Conservation (phyloP, 2,888 invertebrate genomes). For the Leptarthrus brevirostris region DNA sequence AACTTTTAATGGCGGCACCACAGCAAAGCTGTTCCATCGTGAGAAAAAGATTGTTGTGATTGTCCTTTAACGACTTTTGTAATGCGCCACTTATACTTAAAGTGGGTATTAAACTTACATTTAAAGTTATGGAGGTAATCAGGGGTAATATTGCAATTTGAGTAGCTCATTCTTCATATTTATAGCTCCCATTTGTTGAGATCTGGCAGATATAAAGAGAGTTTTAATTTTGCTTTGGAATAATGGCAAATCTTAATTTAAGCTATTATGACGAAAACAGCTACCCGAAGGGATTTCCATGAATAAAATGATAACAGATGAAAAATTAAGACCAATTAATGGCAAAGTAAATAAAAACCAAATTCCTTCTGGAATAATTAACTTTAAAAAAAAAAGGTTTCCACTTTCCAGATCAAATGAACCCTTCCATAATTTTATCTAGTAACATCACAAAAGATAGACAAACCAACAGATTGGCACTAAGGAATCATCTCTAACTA, state of each 20-base stretch:
- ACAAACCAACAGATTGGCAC: background rate
- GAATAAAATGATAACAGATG: background rate
- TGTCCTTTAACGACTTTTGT: background rate
- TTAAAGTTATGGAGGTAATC: no score
- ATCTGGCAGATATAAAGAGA: no score
- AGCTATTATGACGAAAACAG: no score
- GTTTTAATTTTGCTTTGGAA: no score
- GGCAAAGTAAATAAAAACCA: slow-evolving; percentile 10
- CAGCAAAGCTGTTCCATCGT: background rate
- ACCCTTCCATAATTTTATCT: slow-evolving; percentile 33
- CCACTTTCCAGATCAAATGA: slow-evolving; percentile 8
- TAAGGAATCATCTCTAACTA: background rate
- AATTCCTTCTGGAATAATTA: slow-evolving; percentile 21
- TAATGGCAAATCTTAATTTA: no score
- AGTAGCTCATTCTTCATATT: no score
- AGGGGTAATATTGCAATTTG: no score
- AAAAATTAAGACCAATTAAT: background rate
- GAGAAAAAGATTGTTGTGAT: background rate
- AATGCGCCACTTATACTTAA: no score
- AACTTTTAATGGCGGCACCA: slow-evolving; percentile 14
- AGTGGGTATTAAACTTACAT: no score
- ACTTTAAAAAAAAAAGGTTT: slow-evolving; percentile 25
- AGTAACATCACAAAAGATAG: background rate
- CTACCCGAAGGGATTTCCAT: background rate
- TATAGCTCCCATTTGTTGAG: no score